These are phyloP conservation scores for Hypercompe scribonia DNA, from an alignment of 2,888 invertebrate genomes.

Conservation along the genomic window DNA sequence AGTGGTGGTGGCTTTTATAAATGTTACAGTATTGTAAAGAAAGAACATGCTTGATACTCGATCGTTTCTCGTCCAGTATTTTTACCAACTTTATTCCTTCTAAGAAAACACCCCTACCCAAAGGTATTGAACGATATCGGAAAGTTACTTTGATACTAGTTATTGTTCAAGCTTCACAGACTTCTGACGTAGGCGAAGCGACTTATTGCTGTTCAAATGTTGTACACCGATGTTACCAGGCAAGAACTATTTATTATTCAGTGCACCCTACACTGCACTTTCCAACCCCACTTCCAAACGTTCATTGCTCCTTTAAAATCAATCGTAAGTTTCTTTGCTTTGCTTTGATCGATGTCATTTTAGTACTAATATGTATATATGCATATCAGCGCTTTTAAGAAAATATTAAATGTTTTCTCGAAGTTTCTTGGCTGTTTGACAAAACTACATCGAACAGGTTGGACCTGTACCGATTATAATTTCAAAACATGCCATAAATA, in stretches of 20 bases:
- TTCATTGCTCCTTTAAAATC: conserved; percentile 46
- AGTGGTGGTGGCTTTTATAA: too few species aligned
- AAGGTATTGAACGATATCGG: conserved; percentile 20
- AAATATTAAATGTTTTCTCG: conserved; percentile 28
- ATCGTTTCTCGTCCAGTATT: not conserved
- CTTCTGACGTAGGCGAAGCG: conserved; percentile 65
- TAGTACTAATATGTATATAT: conserved; percentile 22
- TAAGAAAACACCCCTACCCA: not conserved
- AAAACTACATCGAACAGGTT: conserved; percentile 27
- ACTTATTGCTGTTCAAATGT: conserved; percentile 53
- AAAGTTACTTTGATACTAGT: conserved; percentile 50
- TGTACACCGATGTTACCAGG: conserved; percentile 69
- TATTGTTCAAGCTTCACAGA: conserved; percentile 53
- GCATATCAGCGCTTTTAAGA: conserved; percentile 12
- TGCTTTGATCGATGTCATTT: conserved; percentile 19
- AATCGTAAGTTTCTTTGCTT: conserved; percentile 34
- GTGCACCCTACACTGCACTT: conserved; percentile 62
- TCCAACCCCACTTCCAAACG: conserved; percentile 54
- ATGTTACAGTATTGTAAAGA: not conserved
- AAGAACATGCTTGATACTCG: not conserved
- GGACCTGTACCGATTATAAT: conserved; percentile 16
- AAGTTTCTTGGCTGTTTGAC: conserved; percentile 42
- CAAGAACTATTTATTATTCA: conserved; percentile 78
- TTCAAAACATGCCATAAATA: not conserved
- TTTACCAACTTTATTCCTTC: not conserved